A percentile compares a stretch with the other conserved stretches of the same genome.
phyloP scores from a whole-genome alignment of 2,888 invertebrate genomes.

The Mythimna impura region DNA sequence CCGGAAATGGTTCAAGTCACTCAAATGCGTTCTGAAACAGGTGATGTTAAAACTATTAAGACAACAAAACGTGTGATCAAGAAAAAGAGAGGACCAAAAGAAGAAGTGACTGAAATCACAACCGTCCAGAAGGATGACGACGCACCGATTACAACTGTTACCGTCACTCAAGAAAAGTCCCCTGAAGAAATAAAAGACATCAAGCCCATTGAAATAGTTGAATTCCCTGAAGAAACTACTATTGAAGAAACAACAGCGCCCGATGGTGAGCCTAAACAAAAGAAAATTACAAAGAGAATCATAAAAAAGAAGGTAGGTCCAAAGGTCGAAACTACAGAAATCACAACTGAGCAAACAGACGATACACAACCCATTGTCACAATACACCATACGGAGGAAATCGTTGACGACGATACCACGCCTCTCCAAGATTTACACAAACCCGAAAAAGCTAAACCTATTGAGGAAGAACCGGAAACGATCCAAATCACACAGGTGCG shows the following conservation, averaged over 20 bases:
- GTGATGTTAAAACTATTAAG: slow-evolving; percentile 71
- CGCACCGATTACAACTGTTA: slow-evolving; percentile 43
- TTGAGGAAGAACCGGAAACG: slow-evolving; percentile 65
- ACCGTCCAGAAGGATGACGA: slow-evolving; percentile 57
- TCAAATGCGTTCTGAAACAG: slow-evolving; percentile 40
- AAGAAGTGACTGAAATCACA: slow-evolving; percentile 57
- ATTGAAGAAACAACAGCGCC: slow-evolving; percentile 36
- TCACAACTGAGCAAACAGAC: slow-evolving; percentile 55
- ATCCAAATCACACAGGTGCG: slow-evolving; percentile 63
- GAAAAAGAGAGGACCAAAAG: slow-evolving; percentile 41
- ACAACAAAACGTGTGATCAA: slow-evolving; percentile 50
- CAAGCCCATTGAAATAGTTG: slow-evolving; percentile 54
- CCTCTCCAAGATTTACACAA: slow-evolving; percentile 16
- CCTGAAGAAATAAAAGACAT: slow-evolving; percentile 45
- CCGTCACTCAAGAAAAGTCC: slow-evolving; percentile 15
- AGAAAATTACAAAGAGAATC: slow-evolving; percentile 59
- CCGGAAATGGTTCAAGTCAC: slow-evolving; percentile 1
- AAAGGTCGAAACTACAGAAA: slow-evolving; percentile 66
- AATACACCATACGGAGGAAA: slow-evolving; percentile 41
- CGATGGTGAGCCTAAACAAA: slow-evolving; percentile 54
- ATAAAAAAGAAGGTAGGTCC: slow-evolving; percentile 72
- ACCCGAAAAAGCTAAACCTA: background rate
- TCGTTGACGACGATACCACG: slow-evolving; percentile 27
- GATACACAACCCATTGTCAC: slow-evolving; percentile 21
- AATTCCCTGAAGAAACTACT: slow-evolving; percentile 62